phyloP scores from a whole-genome alignment of 2,888 invertebrate species.

The Noctuana brunneofusca region DNA sequence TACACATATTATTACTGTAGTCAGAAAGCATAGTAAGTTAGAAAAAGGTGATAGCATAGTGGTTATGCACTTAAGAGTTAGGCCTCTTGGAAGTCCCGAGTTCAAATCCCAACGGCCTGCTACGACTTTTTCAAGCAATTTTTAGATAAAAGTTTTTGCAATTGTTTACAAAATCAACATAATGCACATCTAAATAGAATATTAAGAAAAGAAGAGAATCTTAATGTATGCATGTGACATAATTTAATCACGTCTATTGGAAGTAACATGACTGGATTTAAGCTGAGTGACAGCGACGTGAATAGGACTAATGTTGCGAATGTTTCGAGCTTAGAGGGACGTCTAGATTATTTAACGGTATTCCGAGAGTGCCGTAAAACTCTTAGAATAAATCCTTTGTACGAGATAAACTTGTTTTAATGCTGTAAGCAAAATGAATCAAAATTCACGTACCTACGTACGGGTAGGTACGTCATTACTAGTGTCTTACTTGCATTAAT shows the following conservation, averaged over 20 bases:
- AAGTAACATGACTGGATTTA: slow-evolving; percentile 4
- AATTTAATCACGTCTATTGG: neutral
- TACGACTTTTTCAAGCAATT: no score
- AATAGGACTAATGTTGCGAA: neutral
- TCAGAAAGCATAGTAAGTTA: no score
- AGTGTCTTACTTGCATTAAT: no score
- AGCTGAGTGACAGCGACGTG: slow-evolving; percentile 3
- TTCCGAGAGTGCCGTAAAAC: neutral
- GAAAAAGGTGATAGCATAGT: no score
- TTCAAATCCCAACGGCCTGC: no score
- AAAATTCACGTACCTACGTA: neutral
- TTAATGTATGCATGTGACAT: neutral
- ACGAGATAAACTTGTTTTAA: neutral
- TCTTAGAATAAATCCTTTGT: neutral
- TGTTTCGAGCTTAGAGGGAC: neutral
- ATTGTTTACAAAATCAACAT: no score
- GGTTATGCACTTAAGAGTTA: no score
- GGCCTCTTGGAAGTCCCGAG: no score
- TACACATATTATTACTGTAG: no score
- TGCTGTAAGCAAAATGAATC: neutral
- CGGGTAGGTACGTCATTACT: no score
- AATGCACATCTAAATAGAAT: no score
- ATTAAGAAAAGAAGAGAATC: neutral
- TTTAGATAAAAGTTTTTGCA: no score
- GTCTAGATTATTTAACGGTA: neutral